These are phyloP conservation scores for Drosophila prosaltans DNA, from an alignment of 1,140 invertebrate genomes.

Conservation along the genomic window DNA sequence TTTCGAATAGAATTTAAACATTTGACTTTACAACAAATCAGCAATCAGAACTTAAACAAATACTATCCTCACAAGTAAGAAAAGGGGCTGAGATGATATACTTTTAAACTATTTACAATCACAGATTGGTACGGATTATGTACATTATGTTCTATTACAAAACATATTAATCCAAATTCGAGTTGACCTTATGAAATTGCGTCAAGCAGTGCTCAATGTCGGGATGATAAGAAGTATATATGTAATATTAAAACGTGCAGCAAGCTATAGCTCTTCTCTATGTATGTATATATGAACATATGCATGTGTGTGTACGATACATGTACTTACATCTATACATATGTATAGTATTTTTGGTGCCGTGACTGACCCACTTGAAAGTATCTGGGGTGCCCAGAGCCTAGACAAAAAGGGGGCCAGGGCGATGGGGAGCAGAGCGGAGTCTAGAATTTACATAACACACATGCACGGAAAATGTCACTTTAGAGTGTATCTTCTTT, in stretches of 20 bases:
- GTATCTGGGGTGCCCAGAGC: neutral
- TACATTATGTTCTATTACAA: neutral
- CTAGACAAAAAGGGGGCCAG: neutral
- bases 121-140: too few species aligned
- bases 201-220: constrained; percentile 9
- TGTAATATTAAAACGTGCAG: neutral
- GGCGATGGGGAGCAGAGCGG: neutral
- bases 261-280: neutral
- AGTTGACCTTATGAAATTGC: constrained; percentile 27
- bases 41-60: too few species aligned
- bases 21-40: too few species aligned
- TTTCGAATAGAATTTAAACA: too few species aligned
- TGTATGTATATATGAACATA: neutral
- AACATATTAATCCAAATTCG: neutral
- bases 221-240: constrained; percentile 7
- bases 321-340: neutral
- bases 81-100: too few species aligned
- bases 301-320: neutral
- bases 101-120: too few species aligned
- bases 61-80: too few species aligned
- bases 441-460: neutral
- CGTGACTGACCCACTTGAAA: constrained; percentile 17
- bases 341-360: constrained; percentile 1
- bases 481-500: constrained; percentile 3
- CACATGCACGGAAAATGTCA: constrained; percentile 36